Conservation (phyloP, 2,797 vertebrate genomes). For the Gastrophryne carolinensis region DNA sequence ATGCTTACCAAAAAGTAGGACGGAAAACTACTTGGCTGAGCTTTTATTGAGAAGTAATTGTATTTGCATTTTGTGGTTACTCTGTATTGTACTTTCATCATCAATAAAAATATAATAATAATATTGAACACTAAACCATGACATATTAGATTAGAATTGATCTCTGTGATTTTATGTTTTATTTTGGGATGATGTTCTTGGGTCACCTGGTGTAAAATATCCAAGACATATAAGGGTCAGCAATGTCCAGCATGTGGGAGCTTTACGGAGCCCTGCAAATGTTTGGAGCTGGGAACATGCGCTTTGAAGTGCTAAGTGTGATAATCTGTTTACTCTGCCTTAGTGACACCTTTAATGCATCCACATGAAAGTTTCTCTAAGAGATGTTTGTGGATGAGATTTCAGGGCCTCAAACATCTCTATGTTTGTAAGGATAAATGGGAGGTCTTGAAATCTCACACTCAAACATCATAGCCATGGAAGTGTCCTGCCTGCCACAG, state of each 20-base stretch:
- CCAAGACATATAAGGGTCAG: no score
- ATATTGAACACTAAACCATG: no score
- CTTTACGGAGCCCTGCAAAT: constrained; percentile 23
- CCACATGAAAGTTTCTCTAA: constrained; percentile 43
- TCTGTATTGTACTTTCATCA: no score
- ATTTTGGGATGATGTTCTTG: background rate
- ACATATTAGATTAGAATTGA: no score
- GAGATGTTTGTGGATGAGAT: constrained; percentile 45
- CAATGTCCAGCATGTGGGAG: constrained; percentile 30
- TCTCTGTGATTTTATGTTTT: background rate
- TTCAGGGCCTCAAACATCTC: constrained; percentile 45
- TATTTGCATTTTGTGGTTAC: no score
- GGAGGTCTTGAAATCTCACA: constrained; percentile 52
- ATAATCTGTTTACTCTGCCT: constrained; percentile 48
- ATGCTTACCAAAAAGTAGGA: no score
- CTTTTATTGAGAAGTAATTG: no score
- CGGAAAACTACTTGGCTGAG: no score
- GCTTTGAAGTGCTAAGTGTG: constrained; percentile 53
- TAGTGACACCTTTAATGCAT: constrained; percentile 46
- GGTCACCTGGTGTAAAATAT: no score
- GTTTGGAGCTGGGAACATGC: constrained; percentile 18
- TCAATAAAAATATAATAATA: no score
- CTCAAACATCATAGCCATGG: constrained; percentile 40
- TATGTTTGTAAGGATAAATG: constrained; percentile 38
- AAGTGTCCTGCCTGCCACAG: background rate